Base-by-base conservation (phyloP, 2,797 vertebrate species). In the Acipenser ruthenus region DNA sequence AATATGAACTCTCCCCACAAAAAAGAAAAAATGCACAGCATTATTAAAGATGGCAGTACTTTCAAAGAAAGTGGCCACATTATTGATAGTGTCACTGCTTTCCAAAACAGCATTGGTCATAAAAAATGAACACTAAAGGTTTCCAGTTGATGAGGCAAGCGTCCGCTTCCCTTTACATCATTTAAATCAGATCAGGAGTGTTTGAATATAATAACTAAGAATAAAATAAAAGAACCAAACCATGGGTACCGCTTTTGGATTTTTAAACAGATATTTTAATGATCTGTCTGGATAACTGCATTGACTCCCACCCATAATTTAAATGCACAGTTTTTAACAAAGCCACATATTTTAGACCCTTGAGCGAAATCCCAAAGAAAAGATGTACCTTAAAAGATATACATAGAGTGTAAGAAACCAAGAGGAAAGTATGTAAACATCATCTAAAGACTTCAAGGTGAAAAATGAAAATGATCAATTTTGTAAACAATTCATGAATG, bases 361-460 rank as follows among this genome's bases (percentile, higher is more conserved):
- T 66, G 71, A 71, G 62, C 62, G 64, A 73, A 71, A 71, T 65
- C 65, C 69, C 65, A 51, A 70, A 70, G 51, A 73, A 51, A 37
- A 37, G 37, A 50, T 51, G 56, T 66, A 68, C 68, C 55, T n/a
- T 58, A 13, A 58, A 12, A 58, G 12, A 58, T n/a, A 58, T n/a
- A 10, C 12, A 58, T 11, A 58, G 58, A 55, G 69, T 59, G 49
- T 65, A 58, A 68, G 70, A 67, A 68, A 71, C n/a, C 58, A 56
- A 66, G 50, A 70, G 18, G 55, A 71, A 68, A 72, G 55, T 23
- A 68, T 78, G 76, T 78, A 80, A 79, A 79, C 74, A 74, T 67
- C 49, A 67, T 72, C 65, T 66, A 68, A 63, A 62, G 66, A 60
- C 2, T 37, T 52, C 15, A 18, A 18, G 15, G 15, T 18, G 58